Percentiles rank a stretch among this genome's conserved stretches.
Conservation (phyloP, 1,140 invertebrate species). For the Caenorhabditis inopinata region DNA sequence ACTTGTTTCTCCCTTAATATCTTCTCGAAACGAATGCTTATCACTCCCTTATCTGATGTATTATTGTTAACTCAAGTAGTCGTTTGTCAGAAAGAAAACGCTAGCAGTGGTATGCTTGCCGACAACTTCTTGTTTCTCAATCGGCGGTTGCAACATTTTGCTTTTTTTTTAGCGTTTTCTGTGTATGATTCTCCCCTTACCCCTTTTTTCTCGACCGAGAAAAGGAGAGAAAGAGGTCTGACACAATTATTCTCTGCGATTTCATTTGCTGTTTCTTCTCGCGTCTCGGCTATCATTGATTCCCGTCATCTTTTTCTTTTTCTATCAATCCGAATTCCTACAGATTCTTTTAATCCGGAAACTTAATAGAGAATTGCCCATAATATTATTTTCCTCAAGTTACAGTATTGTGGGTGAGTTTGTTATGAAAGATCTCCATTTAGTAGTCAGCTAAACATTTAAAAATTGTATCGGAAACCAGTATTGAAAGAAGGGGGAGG, state of each 20-base stretch:
- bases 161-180: not conserved
- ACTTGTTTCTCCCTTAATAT: not conserved
- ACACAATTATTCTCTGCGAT: not conserved
- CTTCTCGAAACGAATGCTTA: not conserved
- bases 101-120: not conserved
- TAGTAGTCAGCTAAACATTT: too few species aligned
- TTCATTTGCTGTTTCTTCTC: not conserved
- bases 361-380: too few species aligned
- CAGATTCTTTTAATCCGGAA: too few species aligned
- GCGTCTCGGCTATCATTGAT: conserved; percentile 11
- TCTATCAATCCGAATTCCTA: conserved; percentile 39
- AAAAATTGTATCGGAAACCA: too few species aligned
- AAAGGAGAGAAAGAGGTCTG: not conserved
- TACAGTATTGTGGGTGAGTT: too few species aligned
- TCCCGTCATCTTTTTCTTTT: conserved; percentile 1
- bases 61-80: not conserved
- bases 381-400: too few species aligned
- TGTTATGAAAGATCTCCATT: too few species aligned
- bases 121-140: not conserved
- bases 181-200: not conserved
- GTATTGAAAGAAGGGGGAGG: too few species aligned
- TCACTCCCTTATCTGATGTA: not conserved
- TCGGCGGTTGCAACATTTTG: conserved; percentile 16
- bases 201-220: conserved; percentile 16
- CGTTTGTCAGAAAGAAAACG: not conserved